Percentiles rank a stretch among this genome's conserved stretches.
phyloP scores from a whole-genome alignment of 2,888 invertebrate genomes.

The Eledona agricola region DNA sequence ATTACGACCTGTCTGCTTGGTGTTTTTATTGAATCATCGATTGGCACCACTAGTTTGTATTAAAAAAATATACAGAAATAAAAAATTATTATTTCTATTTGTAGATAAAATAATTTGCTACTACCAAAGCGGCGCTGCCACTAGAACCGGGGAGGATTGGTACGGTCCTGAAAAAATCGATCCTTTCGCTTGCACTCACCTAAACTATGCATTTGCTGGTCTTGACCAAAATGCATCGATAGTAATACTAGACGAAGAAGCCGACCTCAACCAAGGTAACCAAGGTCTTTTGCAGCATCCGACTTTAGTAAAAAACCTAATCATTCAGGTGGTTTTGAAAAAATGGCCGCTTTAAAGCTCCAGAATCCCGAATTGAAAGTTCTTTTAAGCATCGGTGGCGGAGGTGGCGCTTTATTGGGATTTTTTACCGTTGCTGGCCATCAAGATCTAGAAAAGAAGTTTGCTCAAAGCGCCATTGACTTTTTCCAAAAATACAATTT shows the following conservation, averaged over 20 bases:
- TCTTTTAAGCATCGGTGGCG: conserved; percentile 69
- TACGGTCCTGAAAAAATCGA: conserved; percentile 29
- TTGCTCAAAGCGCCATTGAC: conserved; percentile 66
- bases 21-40: too few relatives aligned
- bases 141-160: too few relatives aligned
- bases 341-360: conserved; percentile 66
- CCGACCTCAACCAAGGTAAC: background rate
- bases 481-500: conserved; percentile 68
- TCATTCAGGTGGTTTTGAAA: conserved; percentile 61
- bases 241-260: conserved; percentile 10
- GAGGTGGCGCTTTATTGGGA: conserved; percentile 13
- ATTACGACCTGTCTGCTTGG: too few relatives aligned
- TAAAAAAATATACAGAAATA: too few relatives aligned
- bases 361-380: conserved; percentile 65
- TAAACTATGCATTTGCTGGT: conserved; percentile 31
- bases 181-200: conserved; percentile 24
- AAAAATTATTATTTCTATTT: too few relatives aligned
- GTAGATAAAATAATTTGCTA: too few relatives aligned
- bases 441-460: conserved; percentile 60
- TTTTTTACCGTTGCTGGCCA: conserved; percentile 24
- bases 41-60: too few relatives aligned
- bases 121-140: conserved; percentile 23
- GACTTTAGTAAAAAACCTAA: too few relatives aligned
- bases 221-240: conserved; percentile 24
- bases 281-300: background rate